Evolutionary conservation across 2,113 vertebrate species (phyloP).

Genomic region (Lamprotornis superbus): DNA sequence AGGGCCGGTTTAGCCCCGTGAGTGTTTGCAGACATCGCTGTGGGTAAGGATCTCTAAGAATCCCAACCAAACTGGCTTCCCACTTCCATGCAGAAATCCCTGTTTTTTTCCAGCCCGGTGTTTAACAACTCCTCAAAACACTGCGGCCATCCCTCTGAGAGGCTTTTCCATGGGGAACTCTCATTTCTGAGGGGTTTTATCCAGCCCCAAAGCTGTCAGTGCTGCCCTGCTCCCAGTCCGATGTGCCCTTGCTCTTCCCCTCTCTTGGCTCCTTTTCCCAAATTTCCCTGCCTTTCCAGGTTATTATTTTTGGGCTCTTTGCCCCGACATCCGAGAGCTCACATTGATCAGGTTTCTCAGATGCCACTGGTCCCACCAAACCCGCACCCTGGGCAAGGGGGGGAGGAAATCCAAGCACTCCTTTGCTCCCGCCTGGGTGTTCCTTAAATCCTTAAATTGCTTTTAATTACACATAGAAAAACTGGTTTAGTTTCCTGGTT

Average conservation of each 20-base stretch:
- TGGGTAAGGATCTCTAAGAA: neutral
- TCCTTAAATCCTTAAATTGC: neutral
- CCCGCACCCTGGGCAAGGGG: rapidly evolving
- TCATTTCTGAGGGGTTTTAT: neutral
- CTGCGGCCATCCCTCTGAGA: rapidly evolving
- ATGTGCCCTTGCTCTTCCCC: neutral
- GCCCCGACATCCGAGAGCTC: neutral
- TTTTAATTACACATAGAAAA: neutral
- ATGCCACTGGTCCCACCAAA: rapidly evolving
- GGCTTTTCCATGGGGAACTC: neutral
- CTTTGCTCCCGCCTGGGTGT: neutral
- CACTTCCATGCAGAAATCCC: neutral
- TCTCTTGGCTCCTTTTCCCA: neutral
- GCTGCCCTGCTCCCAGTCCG: rapidly evolving
- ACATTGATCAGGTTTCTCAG: neutral
- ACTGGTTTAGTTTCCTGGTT: conserved; percentile 26
- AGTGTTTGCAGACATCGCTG: rapidly evolving
- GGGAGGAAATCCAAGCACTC: neutral
- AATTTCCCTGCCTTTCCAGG: neutral
- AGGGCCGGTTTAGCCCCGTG: neutral
- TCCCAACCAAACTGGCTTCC: rapidly evolving
- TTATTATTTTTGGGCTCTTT: neutral
- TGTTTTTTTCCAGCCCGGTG: neutral
- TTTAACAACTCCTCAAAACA: neutral
- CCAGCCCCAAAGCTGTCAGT: neutral